Evolutionary conservation across 2,888 invertebrate genomes (phyloP).

Genomic region (Buathra laborator): DNA sequence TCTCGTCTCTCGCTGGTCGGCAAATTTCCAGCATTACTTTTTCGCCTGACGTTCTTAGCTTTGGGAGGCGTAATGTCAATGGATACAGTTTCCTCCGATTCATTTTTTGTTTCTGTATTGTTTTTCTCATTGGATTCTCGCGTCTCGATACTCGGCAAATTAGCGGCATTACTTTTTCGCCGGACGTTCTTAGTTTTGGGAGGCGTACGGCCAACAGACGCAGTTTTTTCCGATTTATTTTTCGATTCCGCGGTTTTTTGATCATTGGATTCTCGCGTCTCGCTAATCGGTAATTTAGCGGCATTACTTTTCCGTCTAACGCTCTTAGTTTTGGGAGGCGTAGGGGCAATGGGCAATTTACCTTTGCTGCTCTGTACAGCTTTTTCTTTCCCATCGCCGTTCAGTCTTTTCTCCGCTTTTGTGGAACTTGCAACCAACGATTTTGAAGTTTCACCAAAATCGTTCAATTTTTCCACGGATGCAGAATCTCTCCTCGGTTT

Average conservation of each 20-base stretch:
- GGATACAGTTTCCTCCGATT: neutral
- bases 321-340: neutral
- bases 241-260: neutral
- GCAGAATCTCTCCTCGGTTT: slow-evolving; percentile 23
- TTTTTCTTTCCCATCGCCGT: neutral
- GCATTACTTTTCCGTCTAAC: neutral
- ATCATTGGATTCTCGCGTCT: neutral
- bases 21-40: neutral
- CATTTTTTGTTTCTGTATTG: neutral
- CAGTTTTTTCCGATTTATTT: neutral
- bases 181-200: neutral
- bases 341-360: neutral
- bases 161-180: neutral
- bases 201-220: neutral
- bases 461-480: neutral
- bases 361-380: neutral
- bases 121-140: neutral
- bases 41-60: neutral
- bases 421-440: neutral
- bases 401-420: slow-evolving; percentile 3
- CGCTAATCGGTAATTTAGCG: neutral
- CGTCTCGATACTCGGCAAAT: neutral
- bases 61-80: neutral
- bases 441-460: neutral
- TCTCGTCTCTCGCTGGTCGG: neutral